phyloP scores from a whole-genome alignment of 2,888 invertebrate genomes.

The Acanthosepion pharaonis region DNA sequence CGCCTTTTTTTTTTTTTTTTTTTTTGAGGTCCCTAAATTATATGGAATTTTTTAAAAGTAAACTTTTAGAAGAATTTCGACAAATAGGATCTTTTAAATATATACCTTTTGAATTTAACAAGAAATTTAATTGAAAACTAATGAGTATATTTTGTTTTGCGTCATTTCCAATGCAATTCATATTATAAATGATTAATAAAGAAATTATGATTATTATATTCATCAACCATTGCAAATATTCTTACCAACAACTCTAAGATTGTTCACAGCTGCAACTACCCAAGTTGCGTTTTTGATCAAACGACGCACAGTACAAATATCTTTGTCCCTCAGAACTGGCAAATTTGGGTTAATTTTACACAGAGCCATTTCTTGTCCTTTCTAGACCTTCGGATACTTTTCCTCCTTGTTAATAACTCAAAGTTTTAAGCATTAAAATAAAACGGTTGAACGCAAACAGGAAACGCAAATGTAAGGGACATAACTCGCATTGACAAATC shows the following conservation, averaged over 20 bases:
- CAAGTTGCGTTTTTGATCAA: not conserved
- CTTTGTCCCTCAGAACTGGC: not conserved
- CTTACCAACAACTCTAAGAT: conserved; percentile 13
- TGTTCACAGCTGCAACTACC: not conserved
- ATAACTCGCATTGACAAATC: not conserved
- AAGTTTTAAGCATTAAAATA: not conserved
- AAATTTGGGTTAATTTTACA: not conserved
- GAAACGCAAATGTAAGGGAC: not conserved
- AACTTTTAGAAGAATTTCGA: too few relatives aligned
- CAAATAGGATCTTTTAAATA: too few relatives aligned
- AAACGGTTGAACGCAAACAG: not conserved
- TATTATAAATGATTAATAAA: not conserved
- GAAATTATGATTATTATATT: not conserved
- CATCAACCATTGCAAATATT: not conserved
- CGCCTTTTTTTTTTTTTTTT: too few relatives aligned
- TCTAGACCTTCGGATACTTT: not conserved
- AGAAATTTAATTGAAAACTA: too few relatives aligned
- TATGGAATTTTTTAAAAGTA: too few relatives aligned
- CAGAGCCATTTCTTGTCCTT: not conserved
- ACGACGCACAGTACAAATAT: not conserved
- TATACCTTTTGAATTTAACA: too few relatives aligned
- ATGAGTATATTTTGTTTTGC: too few relatives aligned
- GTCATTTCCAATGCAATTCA: not conserved
- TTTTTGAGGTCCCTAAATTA: too few relatives aligned
- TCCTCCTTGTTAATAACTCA: not conserved